Conservation (phyloP, 2,113 vertebrate genomes). For the Lathamus discolor region DNA sequence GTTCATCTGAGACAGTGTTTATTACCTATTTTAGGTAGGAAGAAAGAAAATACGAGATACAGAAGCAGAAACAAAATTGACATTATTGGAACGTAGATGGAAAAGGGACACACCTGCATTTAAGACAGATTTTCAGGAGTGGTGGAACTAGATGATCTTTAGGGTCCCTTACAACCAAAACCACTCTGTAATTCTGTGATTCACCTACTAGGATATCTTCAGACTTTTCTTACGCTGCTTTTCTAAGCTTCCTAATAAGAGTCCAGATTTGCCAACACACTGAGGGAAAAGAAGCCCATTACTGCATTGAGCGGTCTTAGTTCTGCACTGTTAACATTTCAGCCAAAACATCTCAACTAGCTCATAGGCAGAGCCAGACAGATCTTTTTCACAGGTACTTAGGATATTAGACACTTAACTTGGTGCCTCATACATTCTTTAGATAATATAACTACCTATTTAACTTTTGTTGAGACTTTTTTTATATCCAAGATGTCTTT, state of each 20-base stretch:
- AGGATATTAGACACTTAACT: not conserved
- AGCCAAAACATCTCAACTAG: not conserved
- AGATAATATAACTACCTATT: not conserved
- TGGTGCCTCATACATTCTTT: not conserved
- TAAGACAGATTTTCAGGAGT: not conserved
- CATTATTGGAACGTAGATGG: not conserved
- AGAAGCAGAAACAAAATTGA: not conserved
- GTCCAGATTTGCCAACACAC: accelerated
- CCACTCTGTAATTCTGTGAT: not conserved
- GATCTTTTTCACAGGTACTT: not conserved
- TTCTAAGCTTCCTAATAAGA: not conserved
- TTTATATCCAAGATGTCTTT: not conserved
- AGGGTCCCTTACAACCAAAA: not conserved
- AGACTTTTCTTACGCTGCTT: not conserved
- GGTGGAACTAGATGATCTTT: not conserved
- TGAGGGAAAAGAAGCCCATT: not conserved
- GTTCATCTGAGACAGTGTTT: not conserved
- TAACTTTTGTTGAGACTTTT: not conserved
- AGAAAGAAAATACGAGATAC: not conserved
- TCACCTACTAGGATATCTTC: not conserved
- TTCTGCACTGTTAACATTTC: not conserved
- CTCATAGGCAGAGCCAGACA: not conserved
- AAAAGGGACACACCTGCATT: not conserved
- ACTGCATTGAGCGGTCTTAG: not conserved
- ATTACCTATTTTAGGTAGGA: not conserved